Evolutionary conservation across 2,888 invertebrate genomes (phyloP).

Genomic region (Caenorhabditis sulstoni): DNA sequence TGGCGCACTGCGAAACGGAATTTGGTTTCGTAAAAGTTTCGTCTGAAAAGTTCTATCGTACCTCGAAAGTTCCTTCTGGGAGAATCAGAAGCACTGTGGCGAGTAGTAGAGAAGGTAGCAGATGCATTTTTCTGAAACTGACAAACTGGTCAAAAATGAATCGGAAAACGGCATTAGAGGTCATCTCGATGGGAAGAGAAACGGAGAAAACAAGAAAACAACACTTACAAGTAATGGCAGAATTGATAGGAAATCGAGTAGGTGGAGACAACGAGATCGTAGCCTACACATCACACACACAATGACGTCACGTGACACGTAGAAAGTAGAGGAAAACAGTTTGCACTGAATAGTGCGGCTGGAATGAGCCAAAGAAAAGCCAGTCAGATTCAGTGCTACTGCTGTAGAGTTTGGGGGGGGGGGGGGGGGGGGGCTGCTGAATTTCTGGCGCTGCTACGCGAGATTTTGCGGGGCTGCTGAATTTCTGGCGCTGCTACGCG

Average conservation of each 20-base stretch:
- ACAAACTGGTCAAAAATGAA: constrained; percentile 1
- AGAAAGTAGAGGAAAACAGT: background rate
- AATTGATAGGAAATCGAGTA: constrained; percentile 3
- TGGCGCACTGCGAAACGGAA: constrained; percentile 67
- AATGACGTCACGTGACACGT: background rate
- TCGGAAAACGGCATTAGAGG: constrained; percentile 1
- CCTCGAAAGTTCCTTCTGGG: constrained; percentile 54
- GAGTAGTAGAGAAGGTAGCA: constrained; percentile 9
- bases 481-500: too few species aligned
- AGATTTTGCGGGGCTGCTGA: too few species aligned
- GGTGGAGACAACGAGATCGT: background rate
- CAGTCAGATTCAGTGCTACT: too few species aligned
- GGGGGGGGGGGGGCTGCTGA: too few species aligned
- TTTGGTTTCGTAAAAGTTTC: background rate
- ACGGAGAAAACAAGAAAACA: constrained; percentile 20
- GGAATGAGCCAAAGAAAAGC: too few species aligned
- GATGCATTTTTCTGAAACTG: constrained; percentile 24
- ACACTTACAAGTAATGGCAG: too few species aligned
- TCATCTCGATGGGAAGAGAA: constrained; percentile 4
- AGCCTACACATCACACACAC: constrained; percentile 22
- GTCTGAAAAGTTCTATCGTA: background rate
- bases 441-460: too few species aligned
- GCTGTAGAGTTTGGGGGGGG: too few species aligned
- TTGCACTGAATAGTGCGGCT: background rate
- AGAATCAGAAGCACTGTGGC: constrained; percentile 40